Base-by-base conservation (phyloP, 2,113 vertebrate species). In the Nothocercus nigrocapillus region DNA sequence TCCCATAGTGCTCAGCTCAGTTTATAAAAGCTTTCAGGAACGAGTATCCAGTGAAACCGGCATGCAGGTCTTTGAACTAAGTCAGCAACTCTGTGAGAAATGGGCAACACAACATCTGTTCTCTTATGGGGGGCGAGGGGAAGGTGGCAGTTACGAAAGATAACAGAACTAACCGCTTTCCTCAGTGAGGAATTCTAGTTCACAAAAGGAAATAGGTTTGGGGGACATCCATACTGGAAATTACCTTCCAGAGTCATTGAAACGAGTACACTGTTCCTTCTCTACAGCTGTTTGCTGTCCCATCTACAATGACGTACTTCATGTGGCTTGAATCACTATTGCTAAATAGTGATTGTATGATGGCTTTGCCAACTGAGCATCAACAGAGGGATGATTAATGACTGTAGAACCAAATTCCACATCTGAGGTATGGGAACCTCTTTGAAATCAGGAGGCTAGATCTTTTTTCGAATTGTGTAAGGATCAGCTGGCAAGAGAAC, bases 211-310 rank as follows among this genome's bases (percentile, higher is more conserved):
- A 69, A 17, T 19, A 42, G n/a, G 24, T 20, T 62, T 67, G 34
- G 61, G 30, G 74, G 38, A 56, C 30, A n/a, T 40, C 38, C n/a
- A 44, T 1, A 0, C 40, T 22, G 32, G 44, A 3, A 1, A 45
- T 40, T 13, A 70, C 42, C 58, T 53, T 53, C 59, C 56, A 51
- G 22, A 1, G 0, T 20, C 27, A 13, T 17, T 75, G 42, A 40
- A 92, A 54, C 11, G 30, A 40, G 9, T n/a, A 13, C 11, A 30
- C 51, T 53, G 24, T 25, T 53, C 51, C 25, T 25, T 25, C 51
- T 53, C 12, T 53, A 25, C 24, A 25, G 51, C 51, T 25, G 24
- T 53, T 53, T 53, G 51, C 24, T 6, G 24, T 25, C 24, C 24
- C 51, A 25, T 25, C 51, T 13, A 13, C 51, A 53, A 53, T 53